Percentiles rank a stretch among this genome's conserved stretches.
Conservation (phyloP, 1,140 invertebrate species). For the Centruroides sculpturatus region DNA sequence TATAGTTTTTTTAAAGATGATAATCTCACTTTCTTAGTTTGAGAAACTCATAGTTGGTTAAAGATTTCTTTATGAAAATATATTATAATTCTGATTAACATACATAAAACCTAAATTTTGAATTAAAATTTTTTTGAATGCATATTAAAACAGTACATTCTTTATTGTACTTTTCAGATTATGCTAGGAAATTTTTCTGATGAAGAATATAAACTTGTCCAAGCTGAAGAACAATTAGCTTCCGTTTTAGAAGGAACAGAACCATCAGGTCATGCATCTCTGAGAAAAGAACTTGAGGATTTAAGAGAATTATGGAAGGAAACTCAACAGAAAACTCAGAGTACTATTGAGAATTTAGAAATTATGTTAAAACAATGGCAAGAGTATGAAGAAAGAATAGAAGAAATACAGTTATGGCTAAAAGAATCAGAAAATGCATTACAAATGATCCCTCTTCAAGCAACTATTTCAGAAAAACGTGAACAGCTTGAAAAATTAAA, state of each 20-base stretch:
- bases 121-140: no score
- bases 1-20: no score
- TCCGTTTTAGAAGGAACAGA: constrained; percentile 80
- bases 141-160: not conserved
- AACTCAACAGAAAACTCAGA: constrained; percentile 21
- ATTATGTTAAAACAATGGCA: constrained; percentile 75
- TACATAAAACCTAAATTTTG: no score
- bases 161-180: constrained; percentile 36
- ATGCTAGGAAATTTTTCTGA: constrained; percentile 61
- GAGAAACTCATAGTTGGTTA: no score
- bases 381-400: constrained; percentile 76
- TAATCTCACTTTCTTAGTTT: no score
- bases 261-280: constrained; percentile 66
- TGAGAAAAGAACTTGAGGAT: constrained; percentile 37
- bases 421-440: constrained; percentile 72
- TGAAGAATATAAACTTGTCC: constrained; percentile 65
- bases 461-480: constrained; percentile 66
- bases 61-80: no score
- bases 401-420: constrained; percentile 73
- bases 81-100: no score
- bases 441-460: constrained; percentile 74
- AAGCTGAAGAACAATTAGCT: constrained; percentile 62
- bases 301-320: constrained; percentile 46
- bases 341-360: constrained; percentile 59
- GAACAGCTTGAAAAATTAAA: constrained; percentile 60